These are phyloP conservation scores for Sebastes itinus DNA, from an alignment of 2,797 vertebrate genomes.

Conservation along the genomic window DNA sequence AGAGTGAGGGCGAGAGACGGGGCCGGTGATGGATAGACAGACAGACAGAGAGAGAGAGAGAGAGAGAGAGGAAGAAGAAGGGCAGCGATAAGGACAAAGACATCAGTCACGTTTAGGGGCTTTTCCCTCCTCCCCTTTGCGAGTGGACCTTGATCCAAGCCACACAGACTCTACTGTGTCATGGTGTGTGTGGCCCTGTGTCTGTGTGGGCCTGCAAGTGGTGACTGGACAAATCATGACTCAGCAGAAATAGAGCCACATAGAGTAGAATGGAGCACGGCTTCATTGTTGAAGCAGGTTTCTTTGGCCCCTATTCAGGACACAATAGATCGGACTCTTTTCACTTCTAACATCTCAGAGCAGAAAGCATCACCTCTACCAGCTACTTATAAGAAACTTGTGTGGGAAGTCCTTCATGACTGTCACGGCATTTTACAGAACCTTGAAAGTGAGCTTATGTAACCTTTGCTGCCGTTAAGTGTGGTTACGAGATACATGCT, in stretches of 20 bases:
- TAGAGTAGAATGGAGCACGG: conserved; percentile 24
- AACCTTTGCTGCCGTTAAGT: background rate
- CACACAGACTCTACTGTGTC: conserved; percentile 78
- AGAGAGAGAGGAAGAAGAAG: conserved; percentile 57
- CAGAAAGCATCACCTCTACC: background rate
- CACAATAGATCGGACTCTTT: conserved; percentile 22
- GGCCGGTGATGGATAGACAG: conserved; percentile 57
- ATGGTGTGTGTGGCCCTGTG: conserved; percentile 77
- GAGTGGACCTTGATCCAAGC: conserved; percentile 77
- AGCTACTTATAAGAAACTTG: background rate
- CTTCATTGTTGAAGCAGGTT: conserved; percentile 41
- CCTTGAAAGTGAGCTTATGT: background rate
- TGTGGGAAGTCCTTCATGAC: background rate
- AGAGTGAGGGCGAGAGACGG: conserved; percentile 28
- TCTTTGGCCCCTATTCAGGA: conserved; percentile 12
- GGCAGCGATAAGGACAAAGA: conserved; percentile 71
- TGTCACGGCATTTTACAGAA: background rate
- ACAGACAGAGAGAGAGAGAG: conserved; percentile 36
- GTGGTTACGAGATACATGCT: background rate
- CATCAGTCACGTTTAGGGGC: conserved; percentile 76
- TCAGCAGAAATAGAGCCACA: conserved; percentile 67
- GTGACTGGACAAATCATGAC: conserved; percentile 70
- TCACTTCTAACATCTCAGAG: conserved; percentile 1
- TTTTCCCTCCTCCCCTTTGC: conserved; percentile 53
- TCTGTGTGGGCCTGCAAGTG: conserved; percentile 64